These are phyloP conservation scores for Drosophila pseudotakahashii DNA, from an alignment of 2,888 invertebrate genomes.

Conservation along the genomic window DNA sequence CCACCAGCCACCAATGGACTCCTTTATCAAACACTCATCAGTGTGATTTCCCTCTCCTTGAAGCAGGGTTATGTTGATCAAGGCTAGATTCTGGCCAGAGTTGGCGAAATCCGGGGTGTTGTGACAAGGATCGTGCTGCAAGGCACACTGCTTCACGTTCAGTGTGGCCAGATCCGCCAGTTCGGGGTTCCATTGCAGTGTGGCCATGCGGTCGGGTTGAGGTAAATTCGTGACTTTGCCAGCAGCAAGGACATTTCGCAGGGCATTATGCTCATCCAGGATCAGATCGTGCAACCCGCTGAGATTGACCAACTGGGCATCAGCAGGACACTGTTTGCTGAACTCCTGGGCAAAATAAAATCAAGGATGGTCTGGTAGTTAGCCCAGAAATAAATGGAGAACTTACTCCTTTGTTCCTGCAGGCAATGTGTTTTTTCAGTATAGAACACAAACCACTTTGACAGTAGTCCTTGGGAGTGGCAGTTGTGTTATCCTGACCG, in stretches of 20 bases:
- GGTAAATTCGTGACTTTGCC: constrained; percentile 49
- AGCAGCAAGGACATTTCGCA: constrained; percentile 53
- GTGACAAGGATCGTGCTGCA: constrained; percentile 56
- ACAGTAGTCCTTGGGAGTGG: constrained; percentile 51
- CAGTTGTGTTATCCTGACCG: constrained; percentile 30
- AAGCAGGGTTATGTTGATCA: constrained; percentile 17
- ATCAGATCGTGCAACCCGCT: constrained; percentile 43
- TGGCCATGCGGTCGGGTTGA: constrained; percentile 62
- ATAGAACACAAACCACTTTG: constrained; percentile 43
- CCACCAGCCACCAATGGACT: constrained; percentile 63
- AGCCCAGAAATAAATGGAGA: no score
- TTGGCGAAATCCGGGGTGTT: constrained; percentile 55
- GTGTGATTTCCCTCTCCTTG: constrained; percentile 5
- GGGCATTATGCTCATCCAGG: constrained; percentile 53
- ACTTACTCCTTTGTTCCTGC: constrained; percentile 42
- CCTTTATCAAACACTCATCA: constrained; percentile 43
- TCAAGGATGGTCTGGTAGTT: not conserved
- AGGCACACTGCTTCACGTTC: constrained; percentile 57
- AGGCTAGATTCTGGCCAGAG: constrained; percentile 63
- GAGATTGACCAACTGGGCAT: constrained; percentile 48
- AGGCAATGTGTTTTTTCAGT: constrained; percentile 59
- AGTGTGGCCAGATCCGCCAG: constrained; percentile 54
- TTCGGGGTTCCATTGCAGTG: constrained; percentile 56
- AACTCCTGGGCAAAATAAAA: not conserved
- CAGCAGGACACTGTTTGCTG: constrained; percentile 38